Conservation (phyloP, 2,888 invertebrate genomes). For the Clusia tigrina region DNA sequence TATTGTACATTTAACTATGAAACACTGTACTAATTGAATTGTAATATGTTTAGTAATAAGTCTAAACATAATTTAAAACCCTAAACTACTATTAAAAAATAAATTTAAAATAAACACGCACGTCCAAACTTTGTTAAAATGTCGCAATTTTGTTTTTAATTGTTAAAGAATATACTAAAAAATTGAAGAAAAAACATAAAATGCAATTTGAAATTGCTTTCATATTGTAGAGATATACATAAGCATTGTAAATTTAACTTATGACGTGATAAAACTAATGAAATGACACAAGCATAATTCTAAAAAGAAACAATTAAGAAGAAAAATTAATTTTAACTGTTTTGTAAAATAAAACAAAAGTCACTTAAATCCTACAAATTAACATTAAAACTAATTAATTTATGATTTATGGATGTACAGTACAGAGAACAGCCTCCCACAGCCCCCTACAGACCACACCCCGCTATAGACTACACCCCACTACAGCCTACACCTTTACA, state of each 20-base stretch:
- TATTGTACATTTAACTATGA: neutral
- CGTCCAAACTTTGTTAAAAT: neutral
- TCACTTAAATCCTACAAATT: conserved; percentile 15
- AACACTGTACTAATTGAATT: neutral
- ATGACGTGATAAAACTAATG: conserved; percentile 46
- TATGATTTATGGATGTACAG: no score
- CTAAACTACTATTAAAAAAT: neutral
- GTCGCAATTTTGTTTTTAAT: no score
- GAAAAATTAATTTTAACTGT: conserved; percentile 23
- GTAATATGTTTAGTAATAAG: neutral
- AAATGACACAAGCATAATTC: conserved; percentile 40
- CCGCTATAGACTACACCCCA: no score
- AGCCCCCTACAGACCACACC: no score
- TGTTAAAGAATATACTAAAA: no score
- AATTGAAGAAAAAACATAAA: no score
- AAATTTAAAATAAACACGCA: neutral
- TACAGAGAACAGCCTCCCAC: no score
- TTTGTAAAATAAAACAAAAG: conserved; percentile 25
- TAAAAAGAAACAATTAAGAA: conserved; percentile 7
- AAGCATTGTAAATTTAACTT: conserved; percentile 42
- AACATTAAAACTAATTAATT: no score
- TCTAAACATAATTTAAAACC: neutral
- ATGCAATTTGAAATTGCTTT: conserved; percentile 2
- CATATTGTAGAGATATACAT: conserved; percentile 2
- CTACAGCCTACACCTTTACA: no score